Evolutionary conservation across 2,888 invertebrate species (phyloP).

Genomic region (Drosophila percnosoma): DNA sequence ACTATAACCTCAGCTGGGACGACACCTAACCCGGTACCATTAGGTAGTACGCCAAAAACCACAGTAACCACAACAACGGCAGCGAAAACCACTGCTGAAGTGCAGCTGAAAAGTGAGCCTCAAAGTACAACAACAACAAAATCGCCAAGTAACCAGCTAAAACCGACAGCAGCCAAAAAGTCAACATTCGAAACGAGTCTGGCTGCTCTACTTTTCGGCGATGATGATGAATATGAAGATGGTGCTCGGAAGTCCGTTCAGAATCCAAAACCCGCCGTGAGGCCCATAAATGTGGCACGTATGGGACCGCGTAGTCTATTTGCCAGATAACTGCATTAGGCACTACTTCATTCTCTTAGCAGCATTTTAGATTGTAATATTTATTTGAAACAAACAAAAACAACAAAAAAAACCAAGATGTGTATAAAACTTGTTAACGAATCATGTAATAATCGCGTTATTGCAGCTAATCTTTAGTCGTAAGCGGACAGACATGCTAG

Average conservation of each 20-base stretch:
- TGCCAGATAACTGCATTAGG: conserved; percentile 54
- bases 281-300: conserved; percentile 79
- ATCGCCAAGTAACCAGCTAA: conserved; percentile 29
- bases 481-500: conserved; percentile 42
- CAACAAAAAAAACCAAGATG: background rate
- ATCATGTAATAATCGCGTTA: conserved; percentile 56
- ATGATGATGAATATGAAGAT: conserved; percentile 76
- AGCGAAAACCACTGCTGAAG: conserved; percentile 2
- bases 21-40: conserved; percentile 12
- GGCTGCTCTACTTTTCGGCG: conserved; percentile 84
- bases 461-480: conserved; percentile 51
- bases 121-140: conserved; percentile 33
- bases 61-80: conserved; percentile 14
- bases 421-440: conserved; percentile 27
- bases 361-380: conserved; percentile 70
- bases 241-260: conserved; percentile 63
- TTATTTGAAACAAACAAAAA: conserved; percentile 50
- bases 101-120: conserved; percentile 3
- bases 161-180: conserved; percentile 72
- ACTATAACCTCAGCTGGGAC: conserved; percentile 7
- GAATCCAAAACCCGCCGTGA: conserved; percentile 55
- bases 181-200: conserved; percentile 83
- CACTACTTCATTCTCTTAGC: conserved; percentile 45
- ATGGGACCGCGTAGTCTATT: conserved; percentile 80
- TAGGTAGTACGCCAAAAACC: background rate